These are phyloP conservation scores for Erebia palarica DNA, from an alignment of 2,888 invertebrate genomes.

Conservation along the genomic window DNA sequence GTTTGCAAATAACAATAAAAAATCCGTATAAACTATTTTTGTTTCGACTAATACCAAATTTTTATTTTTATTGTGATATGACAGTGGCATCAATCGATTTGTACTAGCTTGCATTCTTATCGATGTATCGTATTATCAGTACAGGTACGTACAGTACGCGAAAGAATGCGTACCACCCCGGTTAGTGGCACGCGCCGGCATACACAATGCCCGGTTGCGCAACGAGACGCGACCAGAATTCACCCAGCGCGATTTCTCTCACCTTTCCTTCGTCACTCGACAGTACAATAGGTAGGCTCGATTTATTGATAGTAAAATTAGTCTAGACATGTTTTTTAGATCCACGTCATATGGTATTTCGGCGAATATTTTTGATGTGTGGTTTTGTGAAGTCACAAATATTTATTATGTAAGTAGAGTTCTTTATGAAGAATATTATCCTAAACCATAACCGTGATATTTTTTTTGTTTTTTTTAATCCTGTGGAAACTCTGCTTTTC, in stretches of 20 bases:
- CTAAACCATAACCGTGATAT: too few species aligned
- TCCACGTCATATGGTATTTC: too few species aligned
- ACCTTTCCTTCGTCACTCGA: slow-evolving; percentile 60
- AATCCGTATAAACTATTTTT: too few species aligned
- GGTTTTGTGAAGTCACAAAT: too few species aligned
- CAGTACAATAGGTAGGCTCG: slow-evolving; percentile 53
- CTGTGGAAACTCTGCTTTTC: too few species aligned
- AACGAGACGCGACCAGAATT: slow-evolving; percentile 74
- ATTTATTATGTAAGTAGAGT: too few species aligned
- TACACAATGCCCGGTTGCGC: slow-evolving; percentile 50
- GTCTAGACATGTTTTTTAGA: slow-evolving; percentile 56
- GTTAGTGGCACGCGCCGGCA: slow-evolving; percentile 65
- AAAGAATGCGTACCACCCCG: slow-evolving; percentile 73
- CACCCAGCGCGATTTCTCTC: slow-evolving; percentile 74
- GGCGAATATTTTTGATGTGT: too few species aligned
- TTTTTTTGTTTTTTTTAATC: too few species aligned
- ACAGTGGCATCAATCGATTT: not conserved
- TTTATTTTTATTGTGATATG: not conserved
- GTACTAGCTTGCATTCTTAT: not conserved
- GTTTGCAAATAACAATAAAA: too few species aligned
- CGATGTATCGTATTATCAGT: slow-evolving; percentile 24
- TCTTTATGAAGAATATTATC: too few species aligned
- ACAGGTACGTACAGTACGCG: slow-evolving; percentile 17
- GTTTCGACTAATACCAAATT: too few species aligned
- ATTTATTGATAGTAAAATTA: slow-evolving; percentile 58